phyloP scores from a whole-genome alignment of 2,888 invertebrate genomes.

The Perithous albicinctus region DNA sequence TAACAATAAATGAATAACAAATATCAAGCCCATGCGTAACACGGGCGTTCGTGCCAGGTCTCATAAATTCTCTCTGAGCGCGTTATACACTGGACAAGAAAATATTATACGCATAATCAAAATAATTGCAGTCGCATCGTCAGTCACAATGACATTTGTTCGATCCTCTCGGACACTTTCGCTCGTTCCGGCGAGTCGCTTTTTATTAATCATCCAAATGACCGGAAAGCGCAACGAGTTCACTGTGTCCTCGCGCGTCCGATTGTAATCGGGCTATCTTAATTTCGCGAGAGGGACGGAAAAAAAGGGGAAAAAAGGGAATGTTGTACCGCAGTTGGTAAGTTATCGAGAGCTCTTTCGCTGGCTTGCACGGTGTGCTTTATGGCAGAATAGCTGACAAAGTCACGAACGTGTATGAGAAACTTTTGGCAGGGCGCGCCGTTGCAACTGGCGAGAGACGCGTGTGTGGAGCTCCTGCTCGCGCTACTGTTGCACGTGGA shows the following conservation, averaged over 20 bases:
- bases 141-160: conserved; percentile 58
- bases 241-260: not conserved
- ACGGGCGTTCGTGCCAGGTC: no score
- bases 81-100: no score
- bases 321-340: conserved; percentile 13
- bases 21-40: no score
- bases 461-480: not conserved
- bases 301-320: conserved; percentile 47
- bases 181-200: conserved; percentile 14
- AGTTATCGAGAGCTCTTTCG: not conserved
- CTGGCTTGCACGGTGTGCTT: not conserved
- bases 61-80: no score
- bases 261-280: conserved; percentile 63
- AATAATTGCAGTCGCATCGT: conserved; percentile 54
- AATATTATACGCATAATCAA: conserved; percentile 47
- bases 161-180: conserved; percentile 26
- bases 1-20: no score
- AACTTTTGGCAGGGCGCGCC: not conserved
- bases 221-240: conserved; percentile 21
- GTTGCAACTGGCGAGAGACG: not conserved
- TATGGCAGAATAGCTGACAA: not conserved
- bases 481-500: conserved; percentile 7
- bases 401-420: not conserved
- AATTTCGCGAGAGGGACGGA: conserved; percentile 56
- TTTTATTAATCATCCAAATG: conserved; percentile 64